Conservation (phyloP, 1,140 invertebrate species). For the Zaprionus inermis region DNA sequence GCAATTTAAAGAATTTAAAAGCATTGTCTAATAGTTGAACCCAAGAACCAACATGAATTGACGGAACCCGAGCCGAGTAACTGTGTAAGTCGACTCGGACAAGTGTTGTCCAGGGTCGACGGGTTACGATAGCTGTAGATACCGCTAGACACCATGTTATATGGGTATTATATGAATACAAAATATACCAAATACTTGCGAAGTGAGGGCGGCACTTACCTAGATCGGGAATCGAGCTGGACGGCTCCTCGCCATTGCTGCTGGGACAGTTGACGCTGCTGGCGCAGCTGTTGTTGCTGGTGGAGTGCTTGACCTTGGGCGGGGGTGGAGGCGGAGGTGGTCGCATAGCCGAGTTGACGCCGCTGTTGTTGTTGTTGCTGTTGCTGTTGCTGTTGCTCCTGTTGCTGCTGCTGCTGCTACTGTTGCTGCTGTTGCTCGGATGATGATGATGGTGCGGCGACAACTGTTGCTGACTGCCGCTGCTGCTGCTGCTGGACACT, state of each 20-base stretch:
- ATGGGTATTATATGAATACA: too few relatives aligned
- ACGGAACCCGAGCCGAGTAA: not conserved
- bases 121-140: conserved; percentile 45
- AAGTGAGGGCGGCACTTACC: conserved; percentile 86
- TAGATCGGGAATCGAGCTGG: conserved; percentile 93
- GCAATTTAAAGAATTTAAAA: not conserved
- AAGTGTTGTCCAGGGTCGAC: conserved; percentile 73
- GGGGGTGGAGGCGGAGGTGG: conserved; percentile 86
- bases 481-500: conserved; percentile 76
- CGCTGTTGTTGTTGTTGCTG: conserved; percentile 35
- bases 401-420: conserved; percentile 29
- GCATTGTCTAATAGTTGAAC: not conserved
- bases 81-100: conserved; percentile 19
- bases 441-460: conserved; percentile 25
- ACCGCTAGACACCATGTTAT: not conserved
- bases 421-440: conserved; percentile 41
- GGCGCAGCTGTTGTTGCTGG: conserved; percentile 34
- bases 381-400: conserved; percentile 44
- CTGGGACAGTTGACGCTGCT: conserved; percentile 22
- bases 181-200: too few relatives aligned
- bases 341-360: conserved; percentile 84
- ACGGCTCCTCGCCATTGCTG: conserved; percentile 88
- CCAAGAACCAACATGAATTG: not conserved
- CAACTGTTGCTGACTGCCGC: conserved; percentile 38
- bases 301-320: conserved; percentile 84